phyloP scores from a whole-genome alignment of 2,888 invertebrate genomes.

The Drosophila percnosoma region DNA sequence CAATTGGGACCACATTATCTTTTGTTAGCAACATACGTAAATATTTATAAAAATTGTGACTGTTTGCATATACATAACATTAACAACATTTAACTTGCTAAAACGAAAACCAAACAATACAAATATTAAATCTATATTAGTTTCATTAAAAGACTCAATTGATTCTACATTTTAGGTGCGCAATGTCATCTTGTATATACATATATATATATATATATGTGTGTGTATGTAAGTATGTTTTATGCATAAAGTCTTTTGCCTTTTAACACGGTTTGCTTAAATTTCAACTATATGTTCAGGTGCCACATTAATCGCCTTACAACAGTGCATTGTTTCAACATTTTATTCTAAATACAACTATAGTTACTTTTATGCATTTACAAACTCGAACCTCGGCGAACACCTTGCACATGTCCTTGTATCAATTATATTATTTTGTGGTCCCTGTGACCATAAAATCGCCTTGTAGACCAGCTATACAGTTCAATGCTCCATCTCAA shows the following conservation, averaged over 20 bases:
- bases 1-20: slow-evolving; percentile 31
- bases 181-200: slow-evolving; percentile 15
- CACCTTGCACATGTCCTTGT: slow-evolving; percentile 6
- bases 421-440: slow-evolving; percentile 36
- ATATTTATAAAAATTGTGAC: slow-evolving; percentile 5
- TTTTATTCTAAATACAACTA: slow-evolving; percentile 47
- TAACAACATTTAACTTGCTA: slow-evolving; percentile 41
- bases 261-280: slow-evolving; percentile 54
- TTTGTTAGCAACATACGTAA: slow-evolving; percentile 14
- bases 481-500: slow-evolving; percentile 40
- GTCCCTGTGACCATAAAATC: slow-evolving; percentile 67
- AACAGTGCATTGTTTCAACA: slow-evolving; percentile 63
- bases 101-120: slow-evolving; percentile 6
- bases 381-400: slow-evolving; percentile 31
- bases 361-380: slow-evolving; percentile 16
- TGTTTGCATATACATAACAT: slow-evolving; percentile 18
- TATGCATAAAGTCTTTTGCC: slow-evolving; percentile 58
- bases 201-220: slow-evolving; percentile 6
- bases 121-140: neutral
- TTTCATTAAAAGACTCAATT: slow-evolving; percentile 16
- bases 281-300: slow-evolving; percentile 38
- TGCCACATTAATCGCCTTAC: slow-evolving; percentile 53
- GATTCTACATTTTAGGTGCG: slow-evolving; percentile 14
- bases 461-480: slow-evolving; percentile 48
- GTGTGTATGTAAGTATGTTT: slow-evolving; percentile 27